Evolutionary conservation across 2,113 vertebrate species (phyloP), one percentile per base, ranked within the genome.

Genomic region (Myrmophylax atrothorax): DNA sequence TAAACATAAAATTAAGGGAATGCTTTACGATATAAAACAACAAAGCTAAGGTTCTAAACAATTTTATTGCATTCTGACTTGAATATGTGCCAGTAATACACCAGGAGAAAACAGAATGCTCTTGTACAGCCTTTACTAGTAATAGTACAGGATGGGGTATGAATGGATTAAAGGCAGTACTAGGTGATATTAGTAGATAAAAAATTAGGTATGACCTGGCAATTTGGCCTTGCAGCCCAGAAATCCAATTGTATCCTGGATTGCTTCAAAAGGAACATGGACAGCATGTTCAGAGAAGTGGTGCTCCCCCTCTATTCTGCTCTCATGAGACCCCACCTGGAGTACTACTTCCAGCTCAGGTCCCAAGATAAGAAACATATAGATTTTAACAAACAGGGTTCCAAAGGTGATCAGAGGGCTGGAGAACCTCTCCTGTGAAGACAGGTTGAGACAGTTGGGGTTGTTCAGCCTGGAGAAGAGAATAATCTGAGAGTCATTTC

Each of bases 41-140:
- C 81, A 96, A 95, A 92, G 76, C 73, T 92, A 95, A 87, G 72
- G 31, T 93, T 93, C 96, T 78, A 80, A 95, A 86, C 44, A 90
- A 77, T 94, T 80, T 95, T 94, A 93, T 97, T 96, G 73, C 66
- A 87, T 84, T 79, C 90, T 47, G 92, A 12, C 24, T 97, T 97
- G 96, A 93, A 96, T n/a, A 38, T 87, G 64, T 83, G 94, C 93
- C 96, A 96, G 84, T 66, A 94, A 69, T 91, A 72, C 84, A 97
- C 83, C 89, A 94, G 79, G 80, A 59, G 55, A 56, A 88, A 97
- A 94, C 26, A 93, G 72, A 94, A 96, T 93, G 62, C 35, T 77
- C 60, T 64, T 55, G 26, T 69, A 49, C 14, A 50, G 3, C 25
- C 18, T 25, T 6, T 42, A 64, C 3, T 18, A 73, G 12, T 58